Conservation (phyloP, 1,140 invertebrate genomes). For the Eumeta japonica region DNA sequence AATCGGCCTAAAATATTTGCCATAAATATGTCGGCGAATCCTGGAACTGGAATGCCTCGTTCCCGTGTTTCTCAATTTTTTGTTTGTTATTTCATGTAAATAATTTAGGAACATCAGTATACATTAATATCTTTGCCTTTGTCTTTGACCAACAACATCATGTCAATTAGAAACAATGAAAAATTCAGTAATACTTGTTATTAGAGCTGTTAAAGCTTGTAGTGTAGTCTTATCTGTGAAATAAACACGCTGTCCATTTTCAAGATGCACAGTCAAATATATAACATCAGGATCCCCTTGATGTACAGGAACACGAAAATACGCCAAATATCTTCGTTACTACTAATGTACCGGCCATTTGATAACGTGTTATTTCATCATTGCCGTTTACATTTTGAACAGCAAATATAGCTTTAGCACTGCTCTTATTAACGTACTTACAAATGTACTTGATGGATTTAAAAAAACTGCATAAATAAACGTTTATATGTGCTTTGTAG, state of each 20-base stretch:
- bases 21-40: conserved; percentile 14
- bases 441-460: too few relatives aligned
- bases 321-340: too few relatives aligned
- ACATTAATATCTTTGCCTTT: too few relatives aligned
- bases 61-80: conserved; percentile 22
- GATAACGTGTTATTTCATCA: conserved; percentile 23
- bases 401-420: conserved; percentile 28
- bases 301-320: conserved; percentile 48
- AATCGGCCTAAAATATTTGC: conserved; percentile 26
- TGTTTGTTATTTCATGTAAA: conserved; percentile 24
- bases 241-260: too few relatives aligned
- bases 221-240: conserved; percentile 25
- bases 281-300: conserved; percentile 38
- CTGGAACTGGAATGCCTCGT: conserved; percentile 26
- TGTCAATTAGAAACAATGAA: too few relatives aligned
- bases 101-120: conserved; percentile 32
- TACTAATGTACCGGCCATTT: conserved; percentile 45
- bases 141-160: too few relatives aligned
- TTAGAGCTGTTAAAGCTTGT: conserved; percentile 24
- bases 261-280: conserved; percentile 44
- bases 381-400: conserved; percentile 20
- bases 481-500: too few relatives aligned
- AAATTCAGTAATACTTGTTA: too few relatives aligned
- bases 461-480: too few relatives aligned
- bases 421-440: too few relatives aligned